These are phyloP conservation scores for Silvanus unidentatus DNA, from an alignment of 2,888 invertebrate species.

Conservation along the genomic window DNA sequence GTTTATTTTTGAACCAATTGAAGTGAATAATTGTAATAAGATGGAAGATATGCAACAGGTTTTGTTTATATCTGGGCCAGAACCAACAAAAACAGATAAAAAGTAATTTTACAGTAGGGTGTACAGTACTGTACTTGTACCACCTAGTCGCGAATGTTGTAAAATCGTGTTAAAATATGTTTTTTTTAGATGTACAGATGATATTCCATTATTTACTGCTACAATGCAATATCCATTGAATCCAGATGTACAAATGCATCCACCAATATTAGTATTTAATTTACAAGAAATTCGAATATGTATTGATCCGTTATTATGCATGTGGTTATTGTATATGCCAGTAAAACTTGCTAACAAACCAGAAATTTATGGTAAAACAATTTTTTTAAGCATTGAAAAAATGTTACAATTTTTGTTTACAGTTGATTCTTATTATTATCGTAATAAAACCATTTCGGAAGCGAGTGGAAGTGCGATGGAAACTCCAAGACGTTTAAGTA, in stretches of 20 bases:
- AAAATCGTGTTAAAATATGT: slow-evolving; percentile 2
- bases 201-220: slow-evolving; percentile 40
- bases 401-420: too few relatives aligned
- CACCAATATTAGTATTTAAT: slow-evolving; percentile 49
- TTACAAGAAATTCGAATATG: slow-evolving; percentile 50
- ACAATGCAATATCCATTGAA: slow-evolving; percentile 47
- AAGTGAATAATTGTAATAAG: slow-evolving; percentile 13
- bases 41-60: slow-evolving; percentile 45
- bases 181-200: too few relatives aligned
- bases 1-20: slow-evolving; percentile 47
- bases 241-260: slow-evolving; percentile 44
- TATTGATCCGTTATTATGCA: slow-evolving; percentile 59
- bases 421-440: slow-evolving; percentile 9
- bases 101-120: too few relatives aligned
- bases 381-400: too few relatives aligned
- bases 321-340: slow-evolving; percentile 58
- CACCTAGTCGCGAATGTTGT: slow-evolving; percentile 5
- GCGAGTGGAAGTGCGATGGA: slow-evolving; percentile 35
- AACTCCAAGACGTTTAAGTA: slow-evolving; percentile 45
- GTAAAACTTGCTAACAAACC: slow-evolving; percentile 17
- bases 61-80: slow-evolving; percentile 53
- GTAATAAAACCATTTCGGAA: slow-evolving; percentile 31
- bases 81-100: slow-evolving; percentile 29
- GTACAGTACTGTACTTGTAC: too few relatives aligned
- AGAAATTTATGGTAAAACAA: too few relatives aligned